Evolutionary conservation across 2,113 vertebrate genomes (phyloP).

Genomic region (Sinocyclocheilus grahami): DNA sequence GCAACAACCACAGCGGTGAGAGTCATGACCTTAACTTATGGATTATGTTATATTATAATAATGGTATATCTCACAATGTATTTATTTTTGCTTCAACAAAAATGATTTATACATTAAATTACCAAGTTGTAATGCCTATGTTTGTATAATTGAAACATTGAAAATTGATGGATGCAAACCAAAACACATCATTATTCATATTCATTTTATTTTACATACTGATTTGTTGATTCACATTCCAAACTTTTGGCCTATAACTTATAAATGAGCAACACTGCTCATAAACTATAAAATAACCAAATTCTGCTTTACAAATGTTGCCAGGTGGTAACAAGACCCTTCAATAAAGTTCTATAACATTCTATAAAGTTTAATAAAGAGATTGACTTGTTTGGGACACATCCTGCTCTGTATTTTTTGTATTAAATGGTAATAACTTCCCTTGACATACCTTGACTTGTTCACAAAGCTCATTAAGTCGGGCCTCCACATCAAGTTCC

Average conservation of each 20-base stretch:
- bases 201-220: too few relatives aligned
- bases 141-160: background rate
- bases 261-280: too few relatives aligned
- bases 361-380: too few relatives aligned
- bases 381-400: background rate
- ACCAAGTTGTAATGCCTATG: background rate
- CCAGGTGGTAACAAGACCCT: background rate
- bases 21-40: background rate
- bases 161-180: background rate
- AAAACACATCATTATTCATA: background rate
- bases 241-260: too few relatives aligned
- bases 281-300: background rate
- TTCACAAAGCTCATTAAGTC: conserved; percentile 90
- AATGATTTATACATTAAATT: background rate
- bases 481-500: conserved; percentile 91
- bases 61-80: background rate
- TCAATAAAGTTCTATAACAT: background rate
- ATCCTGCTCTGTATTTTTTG: background rate
- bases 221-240: too few relatives aligned
- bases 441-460: conserved; percentile 87
- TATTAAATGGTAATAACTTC: background rate
- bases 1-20: background rate
- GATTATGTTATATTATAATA: background rate
- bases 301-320: background rate
- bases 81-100: background rate